Evolutionary conservation across 2,797 vertebrate species (phyloP).

Genomic region (Phrynocephalus vlangalii): DNA sequence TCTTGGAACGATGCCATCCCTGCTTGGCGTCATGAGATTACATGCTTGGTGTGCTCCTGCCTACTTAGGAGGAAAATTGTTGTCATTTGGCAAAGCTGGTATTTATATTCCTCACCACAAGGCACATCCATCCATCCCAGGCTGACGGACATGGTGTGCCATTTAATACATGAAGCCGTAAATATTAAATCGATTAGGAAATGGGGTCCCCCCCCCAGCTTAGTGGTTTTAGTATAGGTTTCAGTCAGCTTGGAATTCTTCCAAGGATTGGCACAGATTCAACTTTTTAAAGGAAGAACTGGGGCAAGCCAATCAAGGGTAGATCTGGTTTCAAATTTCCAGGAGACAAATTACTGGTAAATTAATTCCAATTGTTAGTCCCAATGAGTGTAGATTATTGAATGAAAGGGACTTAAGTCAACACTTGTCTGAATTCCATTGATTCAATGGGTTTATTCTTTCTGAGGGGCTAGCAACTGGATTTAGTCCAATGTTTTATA

Average conservation of each 20-base stretch:
- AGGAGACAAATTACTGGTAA: background rate
- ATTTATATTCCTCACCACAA: constrained; percentile 4
- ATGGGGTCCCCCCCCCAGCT: rapidly evolving
- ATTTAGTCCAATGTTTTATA: no score
- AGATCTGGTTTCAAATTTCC: constrained; percentile 17
- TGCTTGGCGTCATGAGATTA: constrained; percentile 30
- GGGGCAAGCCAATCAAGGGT: background rate
- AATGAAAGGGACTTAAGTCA: no score
- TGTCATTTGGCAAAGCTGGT: constrained; percentile 12
- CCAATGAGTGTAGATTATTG: background rate
- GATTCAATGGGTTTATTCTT: no score
- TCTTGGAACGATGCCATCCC: constrained; percentile 37
- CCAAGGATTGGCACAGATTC: constrained; percentile 3
- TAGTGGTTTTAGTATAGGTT: rapidly evolving
- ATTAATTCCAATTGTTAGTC: background rate
- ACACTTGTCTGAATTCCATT: no score
- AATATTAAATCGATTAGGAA: background rate
- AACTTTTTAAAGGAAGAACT: background rate
- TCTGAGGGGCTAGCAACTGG: no score
- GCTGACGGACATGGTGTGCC: background rate
- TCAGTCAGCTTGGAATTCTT: background rate
- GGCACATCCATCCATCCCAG: background rate
- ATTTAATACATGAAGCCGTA: background rate
- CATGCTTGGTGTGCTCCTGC: constrained; percentile 29
- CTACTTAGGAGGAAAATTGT: background rate